A percentile compares a stretch with the other conserved stretches of the same genome.
Evolutionary conservation across 2,888 invertebrate species (phyloP).

Genomic region (Eurytoma adleriae): DNA sequence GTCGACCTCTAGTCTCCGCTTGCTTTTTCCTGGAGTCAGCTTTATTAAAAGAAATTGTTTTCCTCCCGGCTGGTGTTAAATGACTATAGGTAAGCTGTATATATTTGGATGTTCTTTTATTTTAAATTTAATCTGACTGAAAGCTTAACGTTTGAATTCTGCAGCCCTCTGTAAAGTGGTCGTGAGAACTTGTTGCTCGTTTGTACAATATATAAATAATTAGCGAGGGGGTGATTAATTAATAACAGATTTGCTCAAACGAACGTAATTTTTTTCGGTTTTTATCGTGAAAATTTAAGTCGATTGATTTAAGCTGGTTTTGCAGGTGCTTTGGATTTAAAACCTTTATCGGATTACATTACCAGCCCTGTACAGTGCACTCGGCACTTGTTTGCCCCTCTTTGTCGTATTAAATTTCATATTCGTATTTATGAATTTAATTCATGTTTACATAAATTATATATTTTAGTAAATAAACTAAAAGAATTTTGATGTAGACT

Average conservation of each 20-base stretch:
- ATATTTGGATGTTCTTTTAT: too few relatives aligned
- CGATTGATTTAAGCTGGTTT: neutral
- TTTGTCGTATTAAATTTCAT: too few relatives aligned
- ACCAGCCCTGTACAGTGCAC: too few relatives aligned
- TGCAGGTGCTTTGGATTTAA: neutral
- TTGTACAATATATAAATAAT: neutral
- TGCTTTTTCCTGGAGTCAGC: neutral
- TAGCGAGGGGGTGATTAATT: neutral
- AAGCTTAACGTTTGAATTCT: neutral
- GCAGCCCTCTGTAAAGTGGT: neutral
- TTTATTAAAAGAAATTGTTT: neutral
- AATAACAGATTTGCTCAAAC: neutral
- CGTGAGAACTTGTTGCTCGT: neutral
- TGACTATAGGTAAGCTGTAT: too few relatives aligned
- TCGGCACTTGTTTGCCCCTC: too few relatives aligned
- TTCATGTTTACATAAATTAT: too few relatives aligned
- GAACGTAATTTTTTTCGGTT: neutral
- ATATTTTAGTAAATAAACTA: too few relatives aligned
- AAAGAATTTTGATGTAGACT: too few relatives aligned
- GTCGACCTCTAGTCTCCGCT: neutral
- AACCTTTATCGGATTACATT: too few relatives aligned
- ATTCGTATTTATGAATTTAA: too few relatives aligned
- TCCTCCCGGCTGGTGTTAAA: neutral
- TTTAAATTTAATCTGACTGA: neutral
- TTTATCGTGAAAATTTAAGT: too few relatives aligned